Evolutionary conservation across 2,113 vertebrate species (phyloP).

Genomic region (Phaethornis superciliosus): DNA sequence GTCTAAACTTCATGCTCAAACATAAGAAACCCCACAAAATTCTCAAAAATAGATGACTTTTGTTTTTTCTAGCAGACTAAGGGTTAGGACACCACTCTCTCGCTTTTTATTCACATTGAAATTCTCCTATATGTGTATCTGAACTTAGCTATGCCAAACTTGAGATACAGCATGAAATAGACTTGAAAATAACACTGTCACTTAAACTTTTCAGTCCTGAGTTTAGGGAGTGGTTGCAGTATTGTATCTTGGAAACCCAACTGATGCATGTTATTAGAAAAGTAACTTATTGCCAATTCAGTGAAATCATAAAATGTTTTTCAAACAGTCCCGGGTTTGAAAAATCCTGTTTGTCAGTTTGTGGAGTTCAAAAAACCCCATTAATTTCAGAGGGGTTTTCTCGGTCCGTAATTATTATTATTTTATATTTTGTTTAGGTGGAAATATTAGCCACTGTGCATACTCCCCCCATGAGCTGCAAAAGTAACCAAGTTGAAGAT

Average conservation of each 20-base stretch:
- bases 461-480: too few relatives aligned
- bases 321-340: background rate
- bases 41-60: fast-evolving
- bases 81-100: background rate
- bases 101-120: background rate
- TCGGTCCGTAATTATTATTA: too few relatives aligned
- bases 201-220: background rate
- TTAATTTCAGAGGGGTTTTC: background rate
- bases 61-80: background rate
- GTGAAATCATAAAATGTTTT: background rate
- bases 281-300: background rate
- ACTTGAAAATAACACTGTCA: background rate
- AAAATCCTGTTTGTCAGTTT: too few relatives aligned
- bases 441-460: too few relatives aligned
- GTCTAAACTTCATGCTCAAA: background rate
- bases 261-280: background rate
- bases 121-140: background rate
- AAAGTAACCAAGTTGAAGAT: too few relatives aligned
- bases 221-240: background rate
- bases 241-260: background rate
- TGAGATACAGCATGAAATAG: background rate
- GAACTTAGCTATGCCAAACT: background rate
- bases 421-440: too few relatives aligned
- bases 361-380: background rate
- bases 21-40: background rate